phyloP scores from a whole-genome alignment of 2,888 invertebrate genomes.

The Apomyelois bistriatella region DNA sequence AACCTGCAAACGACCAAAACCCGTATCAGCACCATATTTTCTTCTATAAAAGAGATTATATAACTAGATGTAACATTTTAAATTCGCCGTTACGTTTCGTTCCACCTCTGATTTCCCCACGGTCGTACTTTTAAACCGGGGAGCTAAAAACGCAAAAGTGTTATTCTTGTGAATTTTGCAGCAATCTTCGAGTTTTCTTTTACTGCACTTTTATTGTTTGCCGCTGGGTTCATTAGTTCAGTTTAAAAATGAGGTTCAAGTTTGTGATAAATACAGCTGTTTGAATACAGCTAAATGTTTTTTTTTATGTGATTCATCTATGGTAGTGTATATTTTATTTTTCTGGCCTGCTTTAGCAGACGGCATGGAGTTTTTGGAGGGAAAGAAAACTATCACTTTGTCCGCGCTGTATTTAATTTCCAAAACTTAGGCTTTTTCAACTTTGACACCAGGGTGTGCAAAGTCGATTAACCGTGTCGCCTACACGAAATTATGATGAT shows the following conservation, averaged over 20 bases:
- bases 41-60: background rate
- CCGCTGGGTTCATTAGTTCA: slow-evolving; percentile 40
- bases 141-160: slow-evolving; percentile 59
- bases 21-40: too few relatives aligned
- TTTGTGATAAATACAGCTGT: slow-evolving; percentile 14
- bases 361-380: too few relatives aligned
- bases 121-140: slow-evolving; percentile 65
- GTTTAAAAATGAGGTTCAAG: slow-evolving; percentile 14
- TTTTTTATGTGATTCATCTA: too few relatives aligned
- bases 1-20: too few relatives aligned
- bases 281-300: background rate
- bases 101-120: slow-evolving; percentile 69
- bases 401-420: too few relatives aligned
- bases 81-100: slow-evolving; percentile 38
- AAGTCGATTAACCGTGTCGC: too few relatives aligned
- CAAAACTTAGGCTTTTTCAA: too few relatives aligned
- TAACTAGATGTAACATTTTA: slow-evolving; percentile 33
- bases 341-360: too few relatives aligned
- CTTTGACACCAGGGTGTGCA: too few relatives aligned
- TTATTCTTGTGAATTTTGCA: slow-evolving; percentile 49
- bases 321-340: too few relatives aligned
- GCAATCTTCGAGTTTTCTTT: slow-evolving; percentile 15
- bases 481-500: too few relatives aligned
- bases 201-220: slow-evolving; percentile 38
- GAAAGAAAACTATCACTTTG: too few relatives aligned